Base-by-base conservation (phyloP, 2,797 vertebrate genomes). In the Brachymystax lenok region DNA sequence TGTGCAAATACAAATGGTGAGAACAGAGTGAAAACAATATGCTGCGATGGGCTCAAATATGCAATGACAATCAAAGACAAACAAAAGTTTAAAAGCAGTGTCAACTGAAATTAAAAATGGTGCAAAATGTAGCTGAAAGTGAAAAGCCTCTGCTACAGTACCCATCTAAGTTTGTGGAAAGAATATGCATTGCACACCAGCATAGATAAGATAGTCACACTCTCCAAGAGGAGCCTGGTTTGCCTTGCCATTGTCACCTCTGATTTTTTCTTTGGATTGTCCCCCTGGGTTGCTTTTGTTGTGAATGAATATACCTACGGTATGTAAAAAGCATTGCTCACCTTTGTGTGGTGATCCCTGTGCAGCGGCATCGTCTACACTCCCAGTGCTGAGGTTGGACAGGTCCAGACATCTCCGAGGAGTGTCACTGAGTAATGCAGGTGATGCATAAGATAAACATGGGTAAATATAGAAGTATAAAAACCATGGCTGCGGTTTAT, bases 331-430 rank as follows among this genome's bases (percentile, higher is more conserved):
- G 50, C 4, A 24, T 14, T 27, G 24, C 50, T 73, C 24, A 73
- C 71, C 71, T 61, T 14, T 19, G 1, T 56, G 77, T 51, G 76
- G 80, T 73, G 77, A 74, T 12, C 19, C 14, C 30, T 64, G n/a
- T 2, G 19, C 27, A 4, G 24, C 8, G 2, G 28, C 69, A 0
- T 52, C 63, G 5, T 76, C 77, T 50, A 8, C 52, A 14, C 74
- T 82, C 88, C 30, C 82, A 72, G 52, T 74, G 69, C 91, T 92
- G 77, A 93, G 79, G 83, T 89, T 85, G 0, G 90, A 93, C 79
- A 94, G 85, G 76, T 94, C 87, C 79, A 93, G 91, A 75, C 90
- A 88, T 76, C 85, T 51, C 74, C 89, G 91, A n/a, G 92, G 92
- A 2, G 90, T 93, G 73, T 83, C 91, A 77, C 93, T 61, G 56